Evolutionary conservation across 2,888 invertebrate species (phyloP), one percentile per base, ranked within the genome.

Genomic region (Endotricha flammealis): DNA sequence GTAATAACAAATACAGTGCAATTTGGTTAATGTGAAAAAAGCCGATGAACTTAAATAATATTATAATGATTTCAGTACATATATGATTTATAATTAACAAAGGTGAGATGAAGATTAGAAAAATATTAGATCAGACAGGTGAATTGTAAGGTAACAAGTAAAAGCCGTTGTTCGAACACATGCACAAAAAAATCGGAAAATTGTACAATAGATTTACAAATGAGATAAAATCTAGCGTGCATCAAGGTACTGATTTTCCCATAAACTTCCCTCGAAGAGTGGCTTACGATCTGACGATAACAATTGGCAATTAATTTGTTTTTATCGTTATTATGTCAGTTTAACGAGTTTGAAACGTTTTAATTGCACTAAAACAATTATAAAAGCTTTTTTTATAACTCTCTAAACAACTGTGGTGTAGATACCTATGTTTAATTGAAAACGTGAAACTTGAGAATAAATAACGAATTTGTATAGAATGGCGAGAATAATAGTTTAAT

Each of bases 171-270:
- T 33, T 33, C 33, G 20, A 16, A 33, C 33, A 28, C 28, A 28
- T 33, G 17, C 33, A 12, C 4, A 12, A 31, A 17, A 3, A 3
- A 11, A 28, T 28, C n/a, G 13, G 11, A n/a, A 11, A n/a, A 17
- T 11, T 12, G 36, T 20, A 33, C 40, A 40, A 33, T 30, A 33
- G 36, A 33, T 33, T 30, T 24, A 40, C 40, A 40, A 36, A 34
- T 27, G 28, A 25, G 30, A 36, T 22, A 27, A 36, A 40, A 33
- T 36, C 32, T n/a, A 25, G 17, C 14, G 16, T 31, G 28, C 31
- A 36, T 36, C 20, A 20, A 7, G 6, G 7, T n/a, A 4, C 3
- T 4, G 23, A 34, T 38, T 23, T 41, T 41, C 41, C 29, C 41
- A 41, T 35, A 41, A 31, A 1, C 22, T 7, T 12, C 5, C 17